Conservation (phyloP, 2,888 invertebrate species). For the Diloba caeruleocephala region DNA sequence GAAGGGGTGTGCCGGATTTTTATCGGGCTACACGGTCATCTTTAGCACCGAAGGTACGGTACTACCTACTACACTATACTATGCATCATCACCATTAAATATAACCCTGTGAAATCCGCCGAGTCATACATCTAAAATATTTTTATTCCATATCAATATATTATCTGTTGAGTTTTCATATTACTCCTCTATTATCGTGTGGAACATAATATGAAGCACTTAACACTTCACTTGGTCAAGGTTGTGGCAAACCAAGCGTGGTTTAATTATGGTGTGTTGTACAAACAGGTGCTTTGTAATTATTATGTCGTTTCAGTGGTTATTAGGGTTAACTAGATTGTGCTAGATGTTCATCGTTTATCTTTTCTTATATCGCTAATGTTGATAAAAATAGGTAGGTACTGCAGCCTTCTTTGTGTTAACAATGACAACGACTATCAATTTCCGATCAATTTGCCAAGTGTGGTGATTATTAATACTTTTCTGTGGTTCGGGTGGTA, state of each 20-base stretch:
- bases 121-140: background rate
- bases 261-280: conserved; percentile 26
- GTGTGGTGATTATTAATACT: too few relatives aligned
- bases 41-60: too few relatives aligned
- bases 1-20: too few relatives aligned
- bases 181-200: conserved; percentile 6
- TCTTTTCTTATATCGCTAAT: too few relatives aligned
- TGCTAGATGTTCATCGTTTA: background rate
- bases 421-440: too few relatives aligned
- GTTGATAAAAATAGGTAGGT: too few relatives aligned
- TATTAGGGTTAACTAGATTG: conserved; percentile 30
- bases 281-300: conserved; percentile 11
- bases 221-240: conserved; percentile 33
- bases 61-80: too few relatives aligned
- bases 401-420: too few relatives aligned
- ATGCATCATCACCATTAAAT: too few relatives aligned
- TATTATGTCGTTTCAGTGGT: conserved; percentile 17
- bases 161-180: background rate
- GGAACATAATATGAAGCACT: conserved; percentile 5
- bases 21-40: too few relatives aligned
- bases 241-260: conserved; percentile 13
- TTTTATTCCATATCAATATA: background rate
- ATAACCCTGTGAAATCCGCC: background rate
- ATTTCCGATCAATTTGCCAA: too few relatives aligned
- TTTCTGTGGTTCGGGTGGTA: too few relatives aligned